Evolutionary conservation across 2,888 invertebrate species (phyloP), one percentile per base, ranked within the genome.

Genomic region (Epistrophe grossulariae): DNA sequence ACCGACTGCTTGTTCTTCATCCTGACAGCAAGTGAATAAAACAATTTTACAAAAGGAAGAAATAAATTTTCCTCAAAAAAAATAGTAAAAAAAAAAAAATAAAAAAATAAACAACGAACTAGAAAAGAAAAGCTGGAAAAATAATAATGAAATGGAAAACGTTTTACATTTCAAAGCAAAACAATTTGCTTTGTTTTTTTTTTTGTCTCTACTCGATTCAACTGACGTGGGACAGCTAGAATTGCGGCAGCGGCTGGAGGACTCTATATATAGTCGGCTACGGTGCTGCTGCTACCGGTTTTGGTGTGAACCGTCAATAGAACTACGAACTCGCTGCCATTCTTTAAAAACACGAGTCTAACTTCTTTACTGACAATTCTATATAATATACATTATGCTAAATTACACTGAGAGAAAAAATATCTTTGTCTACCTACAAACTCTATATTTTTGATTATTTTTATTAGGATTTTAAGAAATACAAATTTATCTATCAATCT

Each of bases 101-200:
- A 17, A 35, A 71, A 57, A 70, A 17, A 52, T 40, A n/a, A 59
- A n/a, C n/a, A 59, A n/a, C 40, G 6, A 64, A 71, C 35, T 17
- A 62, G 52, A 40, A 66, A 70, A n/a, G n/a, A 17, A 28, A 66
- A 71, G 43, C 52, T 38, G 28, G 31, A 43, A 76, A 57, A 57
- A 77, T 59, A 85, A 78, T 62, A 78, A 82, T 87, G 83, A 87
- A 87, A 87, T 87, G 87, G 74, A 87, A 87, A 87, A 87, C 79
- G 87, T 79, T 87, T 87, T 87, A 74, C 83, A 87, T 87, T 87
- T 87, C 87, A 83, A 84, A 84, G 84, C 79, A 79, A 84, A 79
- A 83, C 79, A 79, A 84, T 84, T 84, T 84, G 68, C 62, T 35
- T 38, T 73, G 11, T 45, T 19, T 19, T 31, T 38, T 73, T 17